Percentiles rank a stretch among this genome's conserved stretches.
These are phyloP conservation scores for Notocelia uddmanniana DNA, from an alignment of 2,888 invertebrate species.

Conservation along the genomic window DNA sequence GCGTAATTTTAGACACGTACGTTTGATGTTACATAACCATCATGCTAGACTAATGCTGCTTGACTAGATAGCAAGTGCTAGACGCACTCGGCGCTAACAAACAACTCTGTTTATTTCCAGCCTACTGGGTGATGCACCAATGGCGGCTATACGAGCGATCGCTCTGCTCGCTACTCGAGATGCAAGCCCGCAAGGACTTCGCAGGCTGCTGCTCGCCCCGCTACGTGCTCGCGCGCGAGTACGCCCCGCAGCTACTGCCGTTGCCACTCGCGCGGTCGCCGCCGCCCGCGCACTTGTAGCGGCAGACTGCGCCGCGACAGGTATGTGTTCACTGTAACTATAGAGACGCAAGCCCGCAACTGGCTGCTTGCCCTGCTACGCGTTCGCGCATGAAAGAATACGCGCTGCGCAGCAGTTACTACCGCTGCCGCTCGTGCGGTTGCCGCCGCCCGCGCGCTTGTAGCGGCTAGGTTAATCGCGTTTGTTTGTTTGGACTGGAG, in stretches of 20 bases:
- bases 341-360: neutral
- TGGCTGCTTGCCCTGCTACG: neutral
- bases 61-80: too few species aligned
- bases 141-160: constrained; percentile 82
- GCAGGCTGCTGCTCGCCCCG: constrained; percentile 77
- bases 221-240: constrained; percentile 77
- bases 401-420: too few species aligned
- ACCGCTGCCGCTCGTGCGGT: neutral
- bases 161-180: constrained; percentile 76
- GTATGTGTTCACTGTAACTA: constrained; percentile 49
- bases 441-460: constrained; percentile 70
- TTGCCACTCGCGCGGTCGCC: constrained; percentile 75
- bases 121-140: constrained; percentile 78
- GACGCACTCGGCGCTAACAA: too few species aligned
- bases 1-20: too few species aligned
- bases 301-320: constrained; percentile 73
- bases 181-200: constrained; percentile 72
- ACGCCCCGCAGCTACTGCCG: constrained; percentile 71
- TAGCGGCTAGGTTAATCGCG: too few species aligned
- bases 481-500: too few species aligned
- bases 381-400: too few species aligned
- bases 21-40: too few species aligned
- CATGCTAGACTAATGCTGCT: too few species aligned
- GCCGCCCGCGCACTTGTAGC: constrained; percentile 83
- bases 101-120: constrained; percentile 56